Conservation (phyloP, 2,797 vertebrate genomes). For the Lepidocolaptes lacrymiger region DNA sequence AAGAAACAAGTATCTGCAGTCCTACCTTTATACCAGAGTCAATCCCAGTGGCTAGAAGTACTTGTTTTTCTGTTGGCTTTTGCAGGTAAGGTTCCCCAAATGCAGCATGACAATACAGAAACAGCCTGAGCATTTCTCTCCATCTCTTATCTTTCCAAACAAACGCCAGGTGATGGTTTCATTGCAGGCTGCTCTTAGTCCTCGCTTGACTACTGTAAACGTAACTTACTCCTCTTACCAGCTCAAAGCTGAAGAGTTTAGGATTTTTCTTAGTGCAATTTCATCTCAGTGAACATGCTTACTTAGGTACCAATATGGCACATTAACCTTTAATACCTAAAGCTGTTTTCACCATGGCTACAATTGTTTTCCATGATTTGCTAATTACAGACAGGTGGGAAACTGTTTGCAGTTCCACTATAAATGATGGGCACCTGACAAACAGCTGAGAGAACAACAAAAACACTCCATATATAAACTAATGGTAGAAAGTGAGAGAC, state of each 20-base stretch:
- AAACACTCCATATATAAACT: background rate
- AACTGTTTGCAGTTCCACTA: conserved; percentile 14
- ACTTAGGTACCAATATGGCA: background rate
- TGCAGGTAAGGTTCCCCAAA: background rate
- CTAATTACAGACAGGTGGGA: conserved; percentile 6
- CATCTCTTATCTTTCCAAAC: background rate
- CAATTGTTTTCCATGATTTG: background rate
- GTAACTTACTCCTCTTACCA: background rate
- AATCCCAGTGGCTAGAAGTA: background rate
- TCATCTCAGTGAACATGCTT: background rate
- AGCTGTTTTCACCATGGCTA: background rate
- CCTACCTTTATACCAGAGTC: background rate
- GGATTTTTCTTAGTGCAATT: background rate
- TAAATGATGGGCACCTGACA: background rate
- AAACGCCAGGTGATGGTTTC: background rate
- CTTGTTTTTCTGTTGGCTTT: background rate
- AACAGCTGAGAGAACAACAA: background rate
- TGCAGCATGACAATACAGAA: background rate
- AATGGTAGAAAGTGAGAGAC: background rate
- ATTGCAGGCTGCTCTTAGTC: conserved; percentile 4
- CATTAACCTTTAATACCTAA: background rate
- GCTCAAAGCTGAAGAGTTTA: background rate
- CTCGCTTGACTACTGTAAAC: background rate
- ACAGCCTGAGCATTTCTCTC: background rate
- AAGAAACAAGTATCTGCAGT: background rate